Percentiles rank a stretch among this genome's conserved stretches.
These are phyloP conservation scores for Lysandra coridon DNA, from an alignment of 2,888 invertebrate species.

Conservation along the genomic window DNA sequence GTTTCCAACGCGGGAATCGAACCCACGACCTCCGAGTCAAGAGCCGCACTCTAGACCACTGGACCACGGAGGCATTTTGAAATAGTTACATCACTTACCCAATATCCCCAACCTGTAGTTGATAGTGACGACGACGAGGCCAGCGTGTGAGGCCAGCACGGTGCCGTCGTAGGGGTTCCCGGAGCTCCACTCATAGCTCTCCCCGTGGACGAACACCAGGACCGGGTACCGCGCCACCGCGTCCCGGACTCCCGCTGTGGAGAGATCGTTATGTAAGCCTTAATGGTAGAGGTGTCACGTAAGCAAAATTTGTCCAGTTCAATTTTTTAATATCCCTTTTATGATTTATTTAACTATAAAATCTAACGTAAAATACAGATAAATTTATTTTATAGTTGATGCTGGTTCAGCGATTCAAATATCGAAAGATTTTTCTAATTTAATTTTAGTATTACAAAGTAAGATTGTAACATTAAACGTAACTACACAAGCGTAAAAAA, in stretches of 20 bases:
- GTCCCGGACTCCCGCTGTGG: conserved; percentile 83
- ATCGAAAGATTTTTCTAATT: not conserved
- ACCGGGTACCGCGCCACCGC: conserved; percentile 87
- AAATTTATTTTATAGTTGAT: not conserved
- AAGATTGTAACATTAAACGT: not conserved
- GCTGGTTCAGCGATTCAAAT: not conserved
- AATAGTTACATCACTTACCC: conserved; percentile 76
- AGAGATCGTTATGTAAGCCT: not conserved
- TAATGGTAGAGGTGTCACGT: too few species aligned
- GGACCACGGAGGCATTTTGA: too few species aligned
- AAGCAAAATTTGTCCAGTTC: too few species aligned
- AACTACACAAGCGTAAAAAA: not conserved
- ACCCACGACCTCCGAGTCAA: too few species aligned
- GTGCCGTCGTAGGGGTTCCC: conserved; percentile 99
- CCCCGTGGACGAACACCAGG: conserved; percentile 96
- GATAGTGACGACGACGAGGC: conserved; percentile 93
- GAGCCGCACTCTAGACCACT: too few species aligned
- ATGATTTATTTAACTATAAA: conserved; percentile 16
- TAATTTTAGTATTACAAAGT: too few species aligned
- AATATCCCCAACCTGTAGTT: conserved; percentile 91
- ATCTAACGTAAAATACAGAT: not conserved
- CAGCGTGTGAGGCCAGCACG: conserved; percentile 95
- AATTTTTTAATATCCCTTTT: not conserved
- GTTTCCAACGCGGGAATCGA: too few species aligned
- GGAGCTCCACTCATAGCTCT: conserved; percentile 98